These are phyloP conservation scores for Hirudo medicinalis DNA, from an alignment of 1,140 invertebrate genomes.

Conservation along the genomic window DNA sequence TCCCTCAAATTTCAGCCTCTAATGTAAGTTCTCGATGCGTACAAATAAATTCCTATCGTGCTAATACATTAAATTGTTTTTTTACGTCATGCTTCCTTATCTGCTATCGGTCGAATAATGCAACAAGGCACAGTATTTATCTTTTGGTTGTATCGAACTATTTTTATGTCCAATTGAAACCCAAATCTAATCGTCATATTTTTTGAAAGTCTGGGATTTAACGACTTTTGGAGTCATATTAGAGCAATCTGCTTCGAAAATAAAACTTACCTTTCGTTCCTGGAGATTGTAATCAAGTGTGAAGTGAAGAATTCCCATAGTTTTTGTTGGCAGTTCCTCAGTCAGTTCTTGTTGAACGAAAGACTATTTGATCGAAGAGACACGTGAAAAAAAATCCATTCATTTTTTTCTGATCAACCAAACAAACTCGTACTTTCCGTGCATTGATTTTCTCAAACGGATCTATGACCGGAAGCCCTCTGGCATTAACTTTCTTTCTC, in stretches of 20 bases:
- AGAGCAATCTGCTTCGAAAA: too few relatives aligned
- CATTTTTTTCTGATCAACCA: background rate
- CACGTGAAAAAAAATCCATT: background rate
- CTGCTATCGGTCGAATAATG: too few relatives aligned
- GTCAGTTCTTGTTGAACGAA: conserved; percentile 4
- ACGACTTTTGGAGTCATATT: too few relatives aligned
- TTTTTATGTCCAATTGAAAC: background rate
- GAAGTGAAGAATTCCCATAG: background rate
- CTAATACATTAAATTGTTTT: too few relatives aligned
- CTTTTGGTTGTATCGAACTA: background rate
- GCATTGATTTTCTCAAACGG: background rate
- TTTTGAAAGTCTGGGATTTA: too few relatives aligned
- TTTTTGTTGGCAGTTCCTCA: background rate
- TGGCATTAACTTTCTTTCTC: background rate
- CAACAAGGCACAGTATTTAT: background rate
- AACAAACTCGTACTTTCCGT: background rate
- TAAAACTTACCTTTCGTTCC: background rate
- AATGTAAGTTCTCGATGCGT: too few relatives aligned
- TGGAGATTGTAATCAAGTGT: conserved; percentile 4
- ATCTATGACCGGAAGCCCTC: background rate
- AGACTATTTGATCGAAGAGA: background rate
- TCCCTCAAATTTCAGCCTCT: too few relatives aligned
- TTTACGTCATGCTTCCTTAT: too few relatives aligned
- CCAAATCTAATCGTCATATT: too few relatives aligned
- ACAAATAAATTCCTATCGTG: too few relatives aligned